phyloP scores from a whole-genome alignment of 2,888 invertebrate species.

The Nasonia oneida region DNA sequence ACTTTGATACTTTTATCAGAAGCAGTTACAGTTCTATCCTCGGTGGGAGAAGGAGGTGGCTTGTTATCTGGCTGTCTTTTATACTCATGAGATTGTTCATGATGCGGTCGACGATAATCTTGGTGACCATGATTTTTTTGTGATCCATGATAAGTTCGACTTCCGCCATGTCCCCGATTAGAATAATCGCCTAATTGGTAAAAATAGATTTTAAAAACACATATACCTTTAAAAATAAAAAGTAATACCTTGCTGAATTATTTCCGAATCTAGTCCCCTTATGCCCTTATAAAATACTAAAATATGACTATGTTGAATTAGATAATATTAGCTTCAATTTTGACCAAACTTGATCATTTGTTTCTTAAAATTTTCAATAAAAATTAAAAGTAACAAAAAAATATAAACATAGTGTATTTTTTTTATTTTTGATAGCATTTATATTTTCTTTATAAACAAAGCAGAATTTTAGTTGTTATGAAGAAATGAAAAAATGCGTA shows the following conservation, averaged over 20 bases:
- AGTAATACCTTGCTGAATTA: not conserved
- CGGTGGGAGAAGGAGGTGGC: constrained; percentile 62
- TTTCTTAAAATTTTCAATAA: not conserved
- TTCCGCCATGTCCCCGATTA: constrained; percentile 66
- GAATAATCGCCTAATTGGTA: constrained; percentile 67
- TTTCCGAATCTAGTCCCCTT: not conserved
- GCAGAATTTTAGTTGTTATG: not conserved
- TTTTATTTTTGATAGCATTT: not conserved
- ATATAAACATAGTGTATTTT: not conserved
- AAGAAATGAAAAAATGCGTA: not conserved
- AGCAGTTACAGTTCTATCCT: constrained; percentile 69
- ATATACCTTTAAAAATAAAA: constrained; percentile 22
- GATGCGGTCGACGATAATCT: constrained; percentile 68
- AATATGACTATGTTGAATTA: not conserved
- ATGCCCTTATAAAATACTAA: not conserved
- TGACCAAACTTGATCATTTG: not conserved
- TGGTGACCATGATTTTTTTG: constrained; percentile 67
- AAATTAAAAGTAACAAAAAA: not conserved
- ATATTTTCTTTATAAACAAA: not conserved
- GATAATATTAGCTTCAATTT: not conserved
- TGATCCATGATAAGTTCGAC: constrained; percentile 65
- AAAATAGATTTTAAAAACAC: constrained; percentile 18
- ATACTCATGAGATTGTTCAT: constrained; percentile 68
- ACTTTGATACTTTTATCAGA: constrained; percentile 73
- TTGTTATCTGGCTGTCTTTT: constrained; percentile 62